Conservation (phyloP, 2,888 invertebrate genomes). For the Erebia ligea region DNA sequence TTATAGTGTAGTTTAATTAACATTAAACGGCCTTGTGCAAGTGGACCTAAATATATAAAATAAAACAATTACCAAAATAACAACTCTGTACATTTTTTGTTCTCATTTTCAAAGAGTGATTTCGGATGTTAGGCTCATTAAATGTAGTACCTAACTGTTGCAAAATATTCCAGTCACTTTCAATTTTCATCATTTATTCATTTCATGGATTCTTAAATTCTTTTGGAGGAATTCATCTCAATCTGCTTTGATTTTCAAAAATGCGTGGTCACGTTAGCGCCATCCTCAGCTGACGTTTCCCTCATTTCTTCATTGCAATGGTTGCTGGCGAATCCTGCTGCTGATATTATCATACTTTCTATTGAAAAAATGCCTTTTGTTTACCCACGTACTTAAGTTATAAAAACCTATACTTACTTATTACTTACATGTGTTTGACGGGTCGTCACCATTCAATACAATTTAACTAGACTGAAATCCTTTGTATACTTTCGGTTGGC, state of each 20-base stretch:
- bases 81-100: conserved; percentile 4
- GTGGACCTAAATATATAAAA: too few species aligned
- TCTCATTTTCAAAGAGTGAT: conserved; percentile 40
- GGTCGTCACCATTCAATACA: too few species aligned
- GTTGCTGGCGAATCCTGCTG: conserved; percentile 1
- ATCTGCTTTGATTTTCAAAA: conserved; percentile 42
- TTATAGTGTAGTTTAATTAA: neutral
- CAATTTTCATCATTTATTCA: conserved; percentile 40
- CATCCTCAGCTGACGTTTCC: conserved; percentile 51
- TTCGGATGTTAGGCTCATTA: conserved; percentile 78
- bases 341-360: too few species aligned
- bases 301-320: neutral
- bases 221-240: neutral
- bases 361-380: too few species aligned
- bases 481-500: too few species aligned
- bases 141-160: conserved; percentile 69
- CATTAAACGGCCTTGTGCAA: neutral
- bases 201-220: too few species aligned
- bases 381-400: too few species aligned
- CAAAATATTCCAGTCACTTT: conserved; percentile 75
- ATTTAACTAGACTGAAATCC: too few species aligned
- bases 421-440: neutral
- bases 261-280: conserved; percentile 8
- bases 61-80: neutral
- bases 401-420: too few species aligned